Evolutionary conservation across 2,888 invertebrate genomes (phyloP), one percentile per base, ranked within the genome.

Genomic region (Lordiphosa andalusiaca): DNA sequence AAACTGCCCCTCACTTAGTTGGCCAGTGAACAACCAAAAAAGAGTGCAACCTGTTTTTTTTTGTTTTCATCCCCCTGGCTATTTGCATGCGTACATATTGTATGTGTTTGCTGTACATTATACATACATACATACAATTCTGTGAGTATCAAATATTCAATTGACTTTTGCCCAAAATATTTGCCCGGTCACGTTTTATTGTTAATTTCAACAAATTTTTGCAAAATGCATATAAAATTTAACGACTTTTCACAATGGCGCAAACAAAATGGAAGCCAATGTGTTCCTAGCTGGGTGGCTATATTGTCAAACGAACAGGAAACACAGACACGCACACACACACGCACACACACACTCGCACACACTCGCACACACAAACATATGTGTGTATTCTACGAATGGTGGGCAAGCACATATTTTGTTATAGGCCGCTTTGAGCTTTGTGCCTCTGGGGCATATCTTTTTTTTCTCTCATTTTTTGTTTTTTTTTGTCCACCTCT

Each of bases 131-230:
- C 50, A 40, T 52, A 25, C 25, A 37, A 39, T 40, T 51, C 9
- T 49, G 53, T 55, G 33, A 33, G 42, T 58, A 55, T 47, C 47
- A 64, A 58, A 67, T 73, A 61, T 64, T 66, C 57, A 66, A 54
- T 62, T 63, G 59, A 63, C 66, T 64, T 69, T 63, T 61, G 50
- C 35, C 51, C 51, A 65, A 73, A 81, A 72, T 61, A 71, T 82
- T 81, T 81, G 78, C 78, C 67, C 46, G 83, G 81, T 84, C 81
- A 81, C 81, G 81, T 81, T 81, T 84, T 66, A 78, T 82, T 82
- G 85, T 83, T 78, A 75, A 84, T 84, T 81, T 82, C 25, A 70
- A 70, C 62, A 78, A 75, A 84, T 73, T 77, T 73, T 67, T 55
- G 59, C 49, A 63, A 76, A 77, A 67, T 69, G 66, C 56, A 75